Percentiles rank a stretch among this genome's conserved stretches.
phyloP scores from a whole-genome alignment of 2,113 vertebrate genomes.

The Lichenostomus cassidix region DNA sequence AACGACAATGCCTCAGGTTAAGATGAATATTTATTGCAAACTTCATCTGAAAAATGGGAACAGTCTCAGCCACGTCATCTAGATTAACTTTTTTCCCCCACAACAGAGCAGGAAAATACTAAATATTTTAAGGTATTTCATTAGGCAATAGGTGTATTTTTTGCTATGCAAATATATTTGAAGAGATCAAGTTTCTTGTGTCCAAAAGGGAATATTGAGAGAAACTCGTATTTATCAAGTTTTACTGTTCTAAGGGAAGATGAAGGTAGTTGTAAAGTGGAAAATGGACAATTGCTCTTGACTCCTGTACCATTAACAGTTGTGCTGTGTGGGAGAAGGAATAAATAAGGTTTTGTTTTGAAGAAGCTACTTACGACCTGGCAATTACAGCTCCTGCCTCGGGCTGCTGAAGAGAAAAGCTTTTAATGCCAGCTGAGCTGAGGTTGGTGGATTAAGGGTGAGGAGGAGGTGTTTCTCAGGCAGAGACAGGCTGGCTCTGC shows the following conservation, averaged over 20 bases:
- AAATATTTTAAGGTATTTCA: slow-evolving; percentile 7
- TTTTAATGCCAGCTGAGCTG: background rate
- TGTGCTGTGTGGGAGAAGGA: background rate
- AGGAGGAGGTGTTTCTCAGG: background rate
- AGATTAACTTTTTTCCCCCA: background rate
- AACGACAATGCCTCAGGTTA: background rate
- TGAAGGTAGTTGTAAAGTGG: background rate
- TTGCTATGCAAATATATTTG: background rate
- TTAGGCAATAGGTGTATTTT: background rate
- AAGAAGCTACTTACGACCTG: background rate
- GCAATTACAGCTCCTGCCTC: slow-evolving; percentile 21
- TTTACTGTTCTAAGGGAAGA: background rate
- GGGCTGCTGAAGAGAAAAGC: background rate
- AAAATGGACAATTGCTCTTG: background rate
- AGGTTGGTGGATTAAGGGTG: background rate
- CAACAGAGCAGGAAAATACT: background rate
- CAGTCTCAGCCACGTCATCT: background rate
- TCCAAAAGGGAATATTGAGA: background rate
- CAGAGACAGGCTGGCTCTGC: background rate
- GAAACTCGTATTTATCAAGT: background rate
- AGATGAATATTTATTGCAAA: slow-evolving; percentile 30
- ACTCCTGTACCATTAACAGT: background rate
- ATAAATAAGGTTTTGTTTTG: slow-evolving; percentile 22
- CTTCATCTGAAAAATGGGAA: background rate
- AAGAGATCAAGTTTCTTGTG: background rate